These are phyloP conservation scores for Trichopria drosophilae DNA, from an alignment of 2,888 invertebrate species.

Conservation along the genomic window DNA sequence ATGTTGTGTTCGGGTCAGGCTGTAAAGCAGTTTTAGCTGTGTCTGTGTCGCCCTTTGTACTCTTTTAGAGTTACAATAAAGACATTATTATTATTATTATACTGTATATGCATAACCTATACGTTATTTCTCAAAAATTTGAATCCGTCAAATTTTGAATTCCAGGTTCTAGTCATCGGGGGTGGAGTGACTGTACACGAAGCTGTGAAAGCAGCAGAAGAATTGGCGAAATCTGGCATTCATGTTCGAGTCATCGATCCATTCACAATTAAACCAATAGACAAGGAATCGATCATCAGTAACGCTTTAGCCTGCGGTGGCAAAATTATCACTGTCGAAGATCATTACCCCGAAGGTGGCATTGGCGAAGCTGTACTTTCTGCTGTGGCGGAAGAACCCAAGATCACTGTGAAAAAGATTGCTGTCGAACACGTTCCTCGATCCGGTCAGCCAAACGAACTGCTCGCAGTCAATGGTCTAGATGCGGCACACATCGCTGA, in stretches of 20 bases:
- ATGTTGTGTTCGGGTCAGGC: no score
- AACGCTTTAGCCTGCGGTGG: constrained; percentile 82
- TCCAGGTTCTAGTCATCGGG: constrained; percentile 84
- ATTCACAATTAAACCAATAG: constrained; percentile 95
- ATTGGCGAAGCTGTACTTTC: constrained; percentile 92
- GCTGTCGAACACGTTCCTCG: constrained; percentile 84
- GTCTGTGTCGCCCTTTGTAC: no score
- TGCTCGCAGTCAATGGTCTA: constrained; percentile 88
- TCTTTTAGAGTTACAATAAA: no score
- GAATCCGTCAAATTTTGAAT: no score
- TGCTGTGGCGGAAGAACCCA: constrained; percentile 73
- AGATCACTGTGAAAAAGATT: constrained; percentile 75
- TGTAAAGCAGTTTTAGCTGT: no score
- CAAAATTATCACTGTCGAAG: constrained; percentile 89
- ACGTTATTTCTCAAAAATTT: no score
- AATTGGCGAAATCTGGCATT: constrained; percentile 71
- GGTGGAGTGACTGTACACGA: constrained; percentile 94
- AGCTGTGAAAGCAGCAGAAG: constrained; percentile 80
- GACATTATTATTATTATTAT: no score
- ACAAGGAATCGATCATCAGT: constrained; percentile 72
- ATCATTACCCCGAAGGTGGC: constrained; percentile 96
- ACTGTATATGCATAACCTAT: no score
- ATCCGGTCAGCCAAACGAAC: constrained; percentile 84
- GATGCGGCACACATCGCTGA: constrained; percentile 73
- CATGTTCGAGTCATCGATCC: constrained; percentile 87